Base-by-base conservation (phyloP, 2,797 vertebrate genomes). In the Rhabdophis nuchalis region DNA sequence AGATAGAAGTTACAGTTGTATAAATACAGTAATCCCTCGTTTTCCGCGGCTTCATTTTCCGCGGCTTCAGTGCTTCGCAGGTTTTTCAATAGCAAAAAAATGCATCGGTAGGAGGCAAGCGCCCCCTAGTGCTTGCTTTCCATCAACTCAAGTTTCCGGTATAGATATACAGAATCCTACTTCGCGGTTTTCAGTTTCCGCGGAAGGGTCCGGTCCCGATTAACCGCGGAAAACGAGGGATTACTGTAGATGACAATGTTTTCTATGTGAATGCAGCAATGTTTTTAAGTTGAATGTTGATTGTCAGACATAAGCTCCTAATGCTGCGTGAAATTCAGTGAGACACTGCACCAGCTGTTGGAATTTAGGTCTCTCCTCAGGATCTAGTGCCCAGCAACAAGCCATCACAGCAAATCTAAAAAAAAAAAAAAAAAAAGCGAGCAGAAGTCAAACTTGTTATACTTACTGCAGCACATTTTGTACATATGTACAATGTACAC, bases 271-370 rank as follows among this genome's bases (percentile, higher is more conserved):
- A 72, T 18, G 93, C 91, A 88, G 36, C 0, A 93, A 93, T 95
- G 93, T 90, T 94, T 93, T 96, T 92, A 89, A 1, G 20, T 46
- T 89, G 88, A 68, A 50, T 90, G 58, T 46, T 88, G 92, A 20
- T 3, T 93, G 90, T 99, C 98, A 99, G 92, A 99, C 99, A 0
- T 99, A 99, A 89, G 99, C 99, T 91, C 99, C 99, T 94, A 99
- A 94, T 0, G 99, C 99, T 12, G 99, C 99, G 0, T 99, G 99
- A 60, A 99, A 99, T 97, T 99, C 99, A 23, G 99, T 99, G 94
- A 99, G 98, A 97, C 99, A 99, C 97, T 99, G 99, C 89, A 99
- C 99, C 53, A 99, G 97, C 97, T 99, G 99, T 97, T 99, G 99
- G 93, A 99, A 99, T 97, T 99, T 99, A 87, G 99, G 99, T 96